Conservation (phyloP, 2,797 vertebrate genomes). For the Remorina albescens region DNA sequence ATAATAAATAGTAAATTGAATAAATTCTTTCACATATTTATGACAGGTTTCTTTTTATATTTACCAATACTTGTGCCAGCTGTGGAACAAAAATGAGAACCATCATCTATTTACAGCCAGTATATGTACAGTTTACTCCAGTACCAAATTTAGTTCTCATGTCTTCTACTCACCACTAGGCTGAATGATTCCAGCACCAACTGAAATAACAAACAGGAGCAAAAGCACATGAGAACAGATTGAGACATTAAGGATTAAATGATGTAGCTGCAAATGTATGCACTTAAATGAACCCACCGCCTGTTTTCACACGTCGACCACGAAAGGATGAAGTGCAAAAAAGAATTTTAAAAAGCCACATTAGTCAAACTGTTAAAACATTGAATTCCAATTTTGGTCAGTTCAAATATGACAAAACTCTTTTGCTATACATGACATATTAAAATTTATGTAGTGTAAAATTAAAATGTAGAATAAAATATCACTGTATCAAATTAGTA, state of each 20-base stretch:
- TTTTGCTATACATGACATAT: not conserved
- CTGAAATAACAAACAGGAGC: slow-evolving; percentile 52
- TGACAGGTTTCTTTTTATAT: slow-evolving; percentile 24
- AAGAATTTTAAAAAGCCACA: not conserved
- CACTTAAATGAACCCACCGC: slow-evolving; percentile 56
- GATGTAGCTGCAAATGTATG: not conserved
- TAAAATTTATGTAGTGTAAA: too few species aligned
- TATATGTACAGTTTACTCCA: not conserved
- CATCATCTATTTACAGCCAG: not conserved
- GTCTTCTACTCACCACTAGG: slow-evolving; percentile 71
- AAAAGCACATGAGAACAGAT: slow-evolving; percentile 9
- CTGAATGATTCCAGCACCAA: slow-evolving; percentile 73
- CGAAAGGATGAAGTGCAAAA: not conserved
- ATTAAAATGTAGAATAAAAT: too few species aligned
- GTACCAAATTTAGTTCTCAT: not conserved
- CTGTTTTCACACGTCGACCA: slow-evolving; percentile 45
- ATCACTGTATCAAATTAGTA: too few species aligned
- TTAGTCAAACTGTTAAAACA: slow-evolving; percentile 23
- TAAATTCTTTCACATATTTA: not conserved
- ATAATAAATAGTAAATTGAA: not conserved
- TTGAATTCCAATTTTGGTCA: not conserved
- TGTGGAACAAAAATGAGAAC: slow-evolving; percentile 59
- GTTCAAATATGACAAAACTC: slow-evolving; percentile 3
- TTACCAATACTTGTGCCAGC: slow-evolving; percentile 78
- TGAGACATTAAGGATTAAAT: slow-evolving; percentile 2